Percentiles rank a stretch among this genome's conserved stretches.
phyloP scores from a whole-genome alignment of 2,797 vertebrate genomes.

The Hybognathus amarus region DNA sequence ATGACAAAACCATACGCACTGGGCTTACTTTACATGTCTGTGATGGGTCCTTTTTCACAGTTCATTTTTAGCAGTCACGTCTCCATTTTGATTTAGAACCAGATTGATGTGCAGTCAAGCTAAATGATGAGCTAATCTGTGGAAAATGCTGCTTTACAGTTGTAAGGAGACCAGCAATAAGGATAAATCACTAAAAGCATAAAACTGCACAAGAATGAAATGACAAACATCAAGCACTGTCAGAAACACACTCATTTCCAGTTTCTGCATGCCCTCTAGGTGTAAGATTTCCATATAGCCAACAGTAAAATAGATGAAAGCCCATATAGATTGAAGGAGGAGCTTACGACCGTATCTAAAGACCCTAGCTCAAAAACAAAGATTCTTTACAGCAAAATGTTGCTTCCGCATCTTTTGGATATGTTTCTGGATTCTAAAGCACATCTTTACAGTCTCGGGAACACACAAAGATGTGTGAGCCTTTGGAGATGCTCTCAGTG shows the following conservation, averaged over 20 bases:
- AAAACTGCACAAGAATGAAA: neutral
- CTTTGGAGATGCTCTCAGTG: slow-evolving; percentile 40
- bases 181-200: neutral
- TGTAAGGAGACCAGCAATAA: too few relatives aligned
- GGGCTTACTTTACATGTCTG: slow-evolving; percentile 27
- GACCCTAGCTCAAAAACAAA: neutral
- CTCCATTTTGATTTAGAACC: slow-evolving; percentile 13
- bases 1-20: slow-evolving; percentile 35
- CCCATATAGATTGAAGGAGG: neutral
- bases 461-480: slow-evolving; percentile 27
- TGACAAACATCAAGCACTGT: neutral
- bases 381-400: neutral
- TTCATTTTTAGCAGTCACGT: slow-evolving; percentile 37
- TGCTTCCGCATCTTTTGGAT: neutral
- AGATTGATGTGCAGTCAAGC: neutral
- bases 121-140: neutral
- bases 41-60: neutral
- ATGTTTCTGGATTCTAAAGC: neutral
- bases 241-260: neutral
- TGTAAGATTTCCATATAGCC: neutral
- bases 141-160: neutral
- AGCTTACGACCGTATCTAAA: neutral
- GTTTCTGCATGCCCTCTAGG: neutral
- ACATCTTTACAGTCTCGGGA: neutral
- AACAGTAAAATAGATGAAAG: neutral